Conservation (phyloP, 2,888 invertebrate genomes). For the Opisthograptis luteolata region DNA sequence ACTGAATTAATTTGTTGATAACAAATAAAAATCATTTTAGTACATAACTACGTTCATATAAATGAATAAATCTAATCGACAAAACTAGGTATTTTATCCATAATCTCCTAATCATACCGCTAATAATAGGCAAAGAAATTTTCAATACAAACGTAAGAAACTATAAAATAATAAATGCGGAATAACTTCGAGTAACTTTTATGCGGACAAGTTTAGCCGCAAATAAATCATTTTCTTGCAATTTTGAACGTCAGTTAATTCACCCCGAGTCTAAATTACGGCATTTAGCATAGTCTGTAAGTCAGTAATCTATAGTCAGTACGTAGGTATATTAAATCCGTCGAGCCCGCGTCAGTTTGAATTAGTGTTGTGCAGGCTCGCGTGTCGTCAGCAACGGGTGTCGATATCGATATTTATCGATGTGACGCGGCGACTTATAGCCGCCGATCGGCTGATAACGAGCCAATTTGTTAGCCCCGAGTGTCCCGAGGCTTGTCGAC, state of each 20-base stretch:
- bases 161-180: no score
- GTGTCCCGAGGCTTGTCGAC: slow-evolving; percentile 45
- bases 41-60: no score
- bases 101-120: no score
- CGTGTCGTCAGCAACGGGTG: slow-evolving; percentile 59
- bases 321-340: slow-evolving; percentile 42
- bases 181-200: no score
- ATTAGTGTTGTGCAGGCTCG: slow-evolving; percentile 62
- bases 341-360: slow-evolving; percentile 51
- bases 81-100: no score
- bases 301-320: background rate
- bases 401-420: slow-evolving; percentile 75
- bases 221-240: background rate
- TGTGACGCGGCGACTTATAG: slow-evolving; percentile 70
- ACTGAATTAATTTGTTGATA: no score
- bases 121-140: no score
- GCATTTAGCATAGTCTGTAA: slow-evolving; percentile 19
- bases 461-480: slow-evolving; percentile 71
- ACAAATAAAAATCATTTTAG: no score
- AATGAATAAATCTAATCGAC: no score
- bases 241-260: slow-evolving; percentile 4
- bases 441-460: slow-evolving; percentile 72
- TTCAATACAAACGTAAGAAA: no score
- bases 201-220: background rate
- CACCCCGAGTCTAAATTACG: slow-evolving; percentile 10